Evolutionary conservation across 2,113 vertebrate genomes (phyloP), one percentile per base, ranked within the genome.

Genomic region (Thinocorus orbignyianus): DNA sequence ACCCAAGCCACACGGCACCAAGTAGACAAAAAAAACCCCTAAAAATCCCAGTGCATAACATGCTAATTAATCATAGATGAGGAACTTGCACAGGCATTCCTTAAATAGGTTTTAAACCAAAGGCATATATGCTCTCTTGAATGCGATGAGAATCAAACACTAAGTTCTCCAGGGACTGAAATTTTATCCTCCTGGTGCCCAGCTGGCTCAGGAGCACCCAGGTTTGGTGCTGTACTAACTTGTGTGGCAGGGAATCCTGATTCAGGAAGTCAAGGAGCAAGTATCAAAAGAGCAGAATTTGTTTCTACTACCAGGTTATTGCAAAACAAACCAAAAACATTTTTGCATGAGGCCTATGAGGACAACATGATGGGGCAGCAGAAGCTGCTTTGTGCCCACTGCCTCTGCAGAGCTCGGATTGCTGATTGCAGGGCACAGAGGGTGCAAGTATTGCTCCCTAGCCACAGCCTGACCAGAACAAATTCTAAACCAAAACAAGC

Each of bases 21-120:
- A 85, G 72, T 62, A 91, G 65, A 91, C 6, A 19, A 61, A 7
- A 26, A 23, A 41, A 9, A 6, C 31, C 13, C 24, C 57, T 9
- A 18, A 20, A 39, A 41, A 22, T 18, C 18, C 9, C 37, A 48
- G 54, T 33, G 48, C 18, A 69, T 49, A 22, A 92, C 93, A 78
- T 64, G 65, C 55, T 78, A 92, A 78, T 84, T 79, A 85, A 92
- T 81, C 16, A 5, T 52, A 96, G 81, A 84, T 28, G 16, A 94
- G 61, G 41, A 86, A 92, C 62, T 65, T 74, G 81, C 51, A 93
- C 18, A 81, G 76, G 61, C 52, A 84, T 46, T 68, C 51, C 48
- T 82, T 66, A 57, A 80, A 39, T 70, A 54, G 37, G 84, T 92
- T 96, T 96, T 81, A 96, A 95, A 90, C 41, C 54, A 49, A 68